Evolutionary conservation across 2,888 invertebrate genomes (phyloP), one percentile per base, ranked within the genome.

Genomic region (Dasysyrphus albostriatus): DNA sequence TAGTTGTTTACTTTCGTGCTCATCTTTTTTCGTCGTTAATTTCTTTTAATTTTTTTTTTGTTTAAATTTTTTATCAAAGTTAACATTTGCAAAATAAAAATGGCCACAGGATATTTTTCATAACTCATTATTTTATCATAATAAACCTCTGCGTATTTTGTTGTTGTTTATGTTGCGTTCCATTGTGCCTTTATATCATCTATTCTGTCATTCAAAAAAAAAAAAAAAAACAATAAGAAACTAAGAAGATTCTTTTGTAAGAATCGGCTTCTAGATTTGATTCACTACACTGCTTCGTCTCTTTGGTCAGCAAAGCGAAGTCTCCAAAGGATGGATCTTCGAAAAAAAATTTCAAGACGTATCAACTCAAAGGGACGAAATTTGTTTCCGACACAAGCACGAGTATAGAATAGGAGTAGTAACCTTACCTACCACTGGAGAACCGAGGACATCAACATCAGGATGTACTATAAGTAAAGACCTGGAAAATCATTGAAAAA

Each of bases 91-190:
- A 83, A 82, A 78, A 78, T 70, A 77, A 78, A 67, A 87, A 87
- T 79, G 87, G 78, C 83, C 83, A 83, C 87, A 83, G 87, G 87
- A 87, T 87, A 87, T 83, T 85, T 77, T 81, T 59, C 81, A 67
- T 70, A 82, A 63, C 70, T 84, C 75, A 58, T 58, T 72, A 58
- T 74, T 81, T 76, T 83, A 78, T 51, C 69, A 83, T 83, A 56
- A 73, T 83, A 54, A 61, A 42, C 59, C 56, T 81, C 61, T 29
- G 44, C 16, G 29, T 72, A 51, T 67, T 76, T 58, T 65, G 37
- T 69, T 58, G 12, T 59, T 12, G 67, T 24, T 19, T 10, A 9
- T 58, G 58, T 51, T 29, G 29, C n/a, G 9, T 39, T 16, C 9
- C 29, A n/a, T 47, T 65, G 12, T 49, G 70, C 58, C 69, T 61